These are phyloP conservation scores for Alitta virens DNA, from an alignment of 2,888 invertebrate species.

Conservation along the genomic window DNA sequence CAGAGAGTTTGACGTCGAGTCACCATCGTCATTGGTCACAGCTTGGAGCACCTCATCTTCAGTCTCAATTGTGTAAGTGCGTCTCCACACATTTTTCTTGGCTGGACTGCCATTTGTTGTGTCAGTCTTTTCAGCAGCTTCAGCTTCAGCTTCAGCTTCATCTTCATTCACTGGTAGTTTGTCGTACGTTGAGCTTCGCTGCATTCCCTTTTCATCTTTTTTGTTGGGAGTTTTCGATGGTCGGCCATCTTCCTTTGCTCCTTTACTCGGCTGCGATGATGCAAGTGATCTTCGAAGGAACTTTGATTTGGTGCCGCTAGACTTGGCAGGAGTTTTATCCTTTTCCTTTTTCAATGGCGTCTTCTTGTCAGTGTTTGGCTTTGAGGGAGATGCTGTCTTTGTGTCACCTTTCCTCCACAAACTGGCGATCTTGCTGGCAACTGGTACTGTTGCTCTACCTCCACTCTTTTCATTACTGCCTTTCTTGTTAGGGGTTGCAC, in stretches of 20 bases:
- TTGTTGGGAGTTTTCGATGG: background rate
- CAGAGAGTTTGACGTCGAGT: background rate
- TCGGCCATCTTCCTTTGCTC: background rate
- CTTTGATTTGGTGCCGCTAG: background rate
- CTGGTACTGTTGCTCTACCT: conserved; percentile 22
- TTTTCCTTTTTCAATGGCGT: background rate
- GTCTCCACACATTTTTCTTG: conserved; percentile 19
- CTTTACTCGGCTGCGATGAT: conserved; percentile 8
- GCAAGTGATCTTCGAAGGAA: background rate
- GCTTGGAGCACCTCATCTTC: conserved; percentile 10
- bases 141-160: background rate
- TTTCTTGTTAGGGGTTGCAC: background rate
- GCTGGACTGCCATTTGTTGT: background rate
- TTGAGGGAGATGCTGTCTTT: background rate
- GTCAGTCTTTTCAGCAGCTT: background rate
- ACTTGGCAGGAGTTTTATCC: background rate
- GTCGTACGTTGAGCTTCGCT: conserved; percentile 55
- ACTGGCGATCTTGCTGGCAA: conserved; percentile 73
- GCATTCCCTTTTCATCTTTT: conserved; percentile 30
- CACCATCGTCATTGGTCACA: background rate
- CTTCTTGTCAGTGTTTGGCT: background rate
- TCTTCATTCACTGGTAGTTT: conserved; percentile 35
- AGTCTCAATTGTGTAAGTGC: conserved; percentile 23
- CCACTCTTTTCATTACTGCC: background rate
- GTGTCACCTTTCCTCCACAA: conserved; percentile 74